Evolutionary conservation across 1,140 invertebrate species (phyloP).

Genomic region (Bombyx mori): ASM3026992v2 NC_085124.1:12480001-12480500

Average conservation of each 20-base stretch:
- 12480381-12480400: conserved; percentile 90
- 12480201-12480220: conserved; percentile 62
- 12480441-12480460: conserved; percentile 72
- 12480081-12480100: too few species aligned
- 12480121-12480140: conserved; percentile 73
- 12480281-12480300: conserved; percentile 72
- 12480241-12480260: conserved; percentile 72
- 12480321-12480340: conserved; percentile 59
- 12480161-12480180: conserved; percentile 77
- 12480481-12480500: conserved; percentile 40
- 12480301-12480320: conserved; percentile 66
- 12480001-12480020: too few species aligned
- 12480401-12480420: conserved; percentile 91
- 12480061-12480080: too few species aligned
- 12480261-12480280: conserved; percentile 51
- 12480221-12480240: conserved; percentile 52
- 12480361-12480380: conserved; percentile 72
- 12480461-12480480: conserved; percentile 39
- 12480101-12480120: too few species aligned
- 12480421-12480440: conserved; percentile 79
- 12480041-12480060: too few species aligned
- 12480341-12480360: conserved; percentile 46
- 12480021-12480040: too few species aligned
- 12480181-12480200: conserved; percentile 73
- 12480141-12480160: conserved; percentile 81